Base-by-base conservation (phyloP, 2,888 invertebrate species). In the Ophion obscuratus region DNA sequence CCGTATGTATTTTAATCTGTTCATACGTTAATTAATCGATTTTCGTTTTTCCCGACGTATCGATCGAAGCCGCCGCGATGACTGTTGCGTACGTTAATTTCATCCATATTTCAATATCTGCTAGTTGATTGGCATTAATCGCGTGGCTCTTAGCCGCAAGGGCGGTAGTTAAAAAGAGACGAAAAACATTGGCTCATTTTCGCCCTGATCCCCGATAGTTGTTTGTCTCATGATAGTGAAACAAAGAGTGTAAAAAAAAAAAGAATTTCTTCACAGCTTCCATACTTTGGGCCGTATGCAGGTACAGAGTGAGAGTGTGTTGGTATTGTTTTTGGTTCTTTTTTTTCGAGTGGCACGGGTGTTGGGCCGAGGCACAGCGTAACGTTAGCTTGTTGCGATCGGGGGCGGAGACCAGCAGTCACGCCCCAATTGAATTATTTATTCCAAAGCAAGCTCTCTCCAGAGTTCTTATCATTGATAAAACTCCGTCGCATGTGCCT, bases 401-500 rank as follows among this genome's bases (percentile, higher is more conserved):
- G 90, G 91, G 93, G 93, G 90, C 91, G 91, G 90, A 89, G 91
- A 93, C 91, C 90, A 90, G 91, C 91, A 92, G 92, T 93, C 93
- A 93, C 91, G 91, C 91, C 92, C 92, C 92, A 86, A 84, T 91
- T 92, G 89, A 91, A 90, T 92, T 91, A 90, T 90, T 91, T 92
- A 91, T 91, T 93, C 93, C 93, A 92, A 92, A 93, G 91, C 92
- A 93, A 93, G 91, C 92, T 92, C 91, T 91, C 86, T 91, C 91
- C 91, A 93, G 93, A 93, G 93, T 93, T 93, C 91, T 93, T 92
- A 93, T 93, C 92, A 92, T 91, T 91, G 90, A 93, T 93, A 93
- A 93, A 92, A 93, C 93, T 93, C 93, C 93, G 91, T 92, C 93
- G 94, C 94, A 91, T 94, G 94, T 94, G 94, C 94, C 94, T 93